A percentile compares a stretch with the other conserved stretches of the same genome.
phyloP scores from a whole-genome alignment of 2,797 vertebrate species.

The Ficedula albicollis region DNA sequence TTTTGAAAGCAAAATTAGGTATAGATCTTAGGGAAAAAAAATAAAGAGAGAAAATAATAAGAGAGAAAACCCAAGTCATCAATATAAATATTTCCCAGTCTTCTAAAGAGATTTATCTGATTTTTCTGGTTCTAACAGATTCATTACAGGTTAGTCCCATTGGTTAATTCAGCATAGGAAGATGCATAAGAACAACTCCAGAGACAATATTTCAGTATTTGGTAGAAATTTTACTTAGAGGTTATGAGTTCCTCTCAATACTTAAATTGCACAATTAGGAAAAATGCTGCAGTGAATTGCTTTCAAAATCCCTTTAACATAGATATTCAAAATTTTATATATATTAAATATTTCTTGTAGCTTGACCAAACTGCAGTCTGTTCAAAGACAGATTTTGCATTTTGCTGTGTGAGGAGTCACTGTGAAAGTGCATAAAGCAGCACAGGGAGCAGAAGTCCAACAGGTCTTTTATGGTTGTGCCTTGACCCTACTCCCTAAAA shows the following conservation, averaged over 20 bases:
- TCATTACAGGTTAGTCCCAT: rapidly evolving
- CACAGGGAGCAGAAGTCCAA: background rate
- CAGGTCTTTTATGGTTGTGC: rapidly evolving
- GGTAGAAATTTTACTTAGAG: background rate
- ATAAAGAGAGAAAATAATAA: background rate
- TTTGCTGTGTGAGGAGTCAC: background rate
- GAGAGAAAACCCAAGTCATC: background rate
- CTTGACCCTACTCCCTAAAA: background rate
- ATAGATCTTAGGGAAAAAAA: background rate
- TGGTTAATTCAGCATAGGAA: background rate
- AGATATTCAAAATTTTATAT: background rate
- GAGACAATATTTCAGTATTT: background rate
- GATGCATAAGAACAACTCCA: background rate
- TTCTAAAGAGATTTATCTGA: background rate
- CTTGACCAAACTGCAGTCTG: rapidly evolving
- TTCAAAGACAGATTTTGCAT: background rate
- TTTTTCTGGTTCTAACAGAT: background rate
- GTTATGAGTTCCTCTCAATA: background rate
- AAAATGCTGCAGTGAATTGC: background rate
- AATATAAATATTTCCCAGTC: background rate
- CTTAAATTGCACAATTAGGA: background rate
- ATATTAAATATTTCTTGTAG: background rate
- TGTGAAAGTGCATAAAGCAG: background rate
- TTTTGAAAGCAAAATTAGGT: background rate
- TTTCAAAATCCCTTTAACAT: background rate